Conservation (phyloP, 1,140 invertebrate species). For the Babylonia areolata region DNA sequence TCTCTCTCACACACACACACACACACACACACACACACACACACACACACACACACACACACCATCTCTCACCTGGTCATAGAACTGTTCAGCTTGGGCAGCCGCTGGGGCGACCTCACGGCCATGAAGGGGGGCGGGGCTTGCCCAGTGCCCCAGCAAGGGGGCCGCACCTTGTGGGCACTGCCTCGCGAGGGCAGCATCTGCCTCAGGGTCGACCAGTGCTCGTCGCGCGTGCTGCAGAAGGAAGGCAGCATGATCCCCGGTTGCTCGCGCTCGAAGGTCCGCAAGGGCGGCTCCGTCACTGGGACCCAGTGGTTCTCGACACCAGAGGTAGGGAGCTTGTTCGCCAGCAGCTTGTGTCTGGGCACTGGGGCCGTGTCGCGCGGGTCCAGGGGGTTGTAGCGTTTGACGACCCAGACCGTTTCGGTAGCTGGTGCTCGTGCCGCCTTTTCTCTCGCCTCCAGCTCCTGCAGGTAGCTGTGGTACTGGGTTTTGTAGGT, state of each 20-base stretch:
- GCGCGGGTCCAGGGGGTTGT: slow-evolving; percentile 66
- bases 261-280: slow-evolving; percentile 48
- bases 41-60: no score
- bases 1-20: no score
- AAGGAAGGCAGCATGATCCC: neutral
- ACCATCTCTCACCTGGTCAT: slow-evolving; percentile 66
- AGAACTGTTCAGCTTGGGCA: slow-evolving; percentile 68
- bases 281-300: slow-evolving; percentile 60
- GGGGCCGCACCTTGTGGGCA: slow-evolving; percentile 49
- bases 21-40: no score
- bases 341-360: slow-evolving; percentile 61
- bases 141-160: slow-evolving; percentile 67
- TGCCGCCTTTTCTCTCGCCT: slow-evolving; percentile 46
- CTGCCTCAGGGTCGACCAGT: slow-evolving; percentile 72
- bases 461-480: slow-evolving; percentile 57
- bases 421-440: slow-evolving; percentile 45
- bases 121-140: slow-evolving; percentile 46
- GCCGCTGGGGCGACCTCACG: slow-evolving; percentile 43
- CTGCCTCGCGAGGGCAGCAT: slow-evolving; percentile 67
- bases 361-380: slow-evolving; percentile 67
- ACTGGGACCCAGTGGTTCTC: slow-evolving; percentile 66
- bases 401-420: slow-evolving; percentile 71
- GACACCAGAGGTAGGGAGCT: slow-evolving; percentile 36
- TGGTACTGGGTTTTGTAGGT: slow-evolving; percentile 61
- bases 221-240: slow-evolving; percentile 61